Base-by-base conservation (phyloP, 2,888 invertebrate genomes). In the Zaprionus obscuricornis region DNA sequence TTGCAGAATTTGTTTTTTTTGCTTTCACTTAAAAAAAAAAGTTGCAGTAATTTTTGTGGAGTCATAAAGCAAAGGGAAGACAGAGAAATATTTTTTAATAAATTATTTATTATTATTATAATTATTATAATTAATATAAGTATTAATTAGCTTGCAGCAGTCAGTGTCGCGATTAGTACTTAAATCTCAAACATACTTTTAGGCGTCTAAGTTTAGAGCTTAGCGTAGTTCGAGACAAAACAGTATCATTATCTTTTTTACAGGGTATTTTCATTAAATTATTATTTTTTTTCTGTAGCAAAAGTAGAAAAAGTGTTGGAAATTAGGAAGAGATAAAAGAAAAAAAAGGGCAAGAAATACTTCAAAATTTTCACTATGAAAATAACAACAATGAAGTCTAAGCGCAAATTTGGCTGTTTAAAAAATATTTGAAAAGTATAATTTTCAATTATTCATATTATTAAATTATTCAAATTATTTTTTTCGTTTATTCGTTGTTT, bases 361-460 rank as follows among this genome's bases (percentile, higher is more conserved):
- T 82, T 82, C 57, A 10, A 22, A 45, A 79, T 86, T 86, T 87
- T 87, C 87, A 85, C 59, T 73, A 83, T 89, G 89, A 89, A 89
- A 88, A 85, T 89, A 74, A 79, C 88, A 71, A 89, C 89, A 86
- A 89, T 89, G 89, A 89, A 90, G 85, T 90, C 89, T 84, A 89
- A 89, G 86, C 89, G 89, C 88, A 89, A 89, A 89, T 85, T 87
- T 83, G 89, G 89, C 87, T 85, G 90, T 89, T 89, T 89, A 88
- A 65, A 81, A 59, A 89, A 90, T 89, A 89, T 89, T 89, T 88
- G 89, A 88, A 87, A 87, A 66, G 69, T 66, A 66, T 47, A n/a
- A n/a, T 85, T 85, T 79, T 79, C 74, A 82, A 74, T 75, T 76
- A 76, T 76, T 86, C n/a, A n/a, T n/a, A n/a, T n/a, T n/a, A n/a